Evolutionary conservation across 1,140 invertebrate genomes (phyloP).

Genomic region (Eueides isabella): DNA sequence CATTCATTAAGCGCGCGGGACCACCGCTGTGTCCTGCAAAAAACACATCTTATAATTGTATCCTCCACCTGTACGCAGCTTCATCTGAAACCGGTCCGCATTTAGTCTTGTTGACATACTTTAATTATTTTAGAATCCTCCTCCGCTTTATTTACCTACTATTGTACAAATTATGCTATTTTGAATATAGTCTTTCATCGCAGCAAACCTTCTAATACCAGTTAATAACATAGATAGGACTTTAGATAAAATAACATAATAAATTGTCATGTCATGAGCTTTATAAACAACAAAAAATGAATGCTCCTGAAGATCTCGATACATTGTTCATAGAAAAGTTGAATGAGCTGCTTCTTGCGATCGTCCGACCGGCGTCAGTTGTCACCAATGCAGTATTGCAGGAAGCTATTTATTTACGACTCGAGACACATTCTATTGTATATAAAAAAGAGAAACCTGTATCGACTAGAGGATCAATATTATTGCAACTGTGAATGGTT

Average conservation of each 20-base stretch:
- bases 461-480: background rate
- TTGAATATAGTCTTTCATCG: background rate
- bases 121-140: background rate
- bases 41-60: constrained; percentile 28
- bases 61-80: constrained; percentile 18
- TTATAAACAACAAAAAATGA: background rate
- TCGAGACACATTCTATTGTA: background rate
- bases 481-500: background rate
- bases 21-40: constrained; percentile 38
- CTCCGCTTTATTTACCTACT: background rate
- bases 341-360: constrained; percentile 13
- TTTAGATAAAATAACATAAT: background rate
- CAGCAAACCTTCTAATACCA: background rate
- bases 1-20: constrained; percentile 33
- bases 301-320: background rate
- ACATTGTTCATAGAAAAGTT: constrained; percentile 29
- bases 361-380: background rate
- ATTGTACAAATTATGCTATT: background rate
- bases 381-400: constrained; percentile 18
- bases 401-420: constrained; percentile 21
- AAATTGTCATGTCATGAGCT: background rate
- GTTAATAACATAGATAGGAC: background rate
- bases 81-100: constrained; percentile 5
- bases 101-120: background rate
- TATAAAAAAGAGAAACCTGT: constrained; percentile 10